A percentile compares a stretch with the other conserved stretches of the same genome.
phyloP scores from a whole-genome alignment of 2,113 vertebrate species.

The Melanotaenia duboulayi region DNA sequence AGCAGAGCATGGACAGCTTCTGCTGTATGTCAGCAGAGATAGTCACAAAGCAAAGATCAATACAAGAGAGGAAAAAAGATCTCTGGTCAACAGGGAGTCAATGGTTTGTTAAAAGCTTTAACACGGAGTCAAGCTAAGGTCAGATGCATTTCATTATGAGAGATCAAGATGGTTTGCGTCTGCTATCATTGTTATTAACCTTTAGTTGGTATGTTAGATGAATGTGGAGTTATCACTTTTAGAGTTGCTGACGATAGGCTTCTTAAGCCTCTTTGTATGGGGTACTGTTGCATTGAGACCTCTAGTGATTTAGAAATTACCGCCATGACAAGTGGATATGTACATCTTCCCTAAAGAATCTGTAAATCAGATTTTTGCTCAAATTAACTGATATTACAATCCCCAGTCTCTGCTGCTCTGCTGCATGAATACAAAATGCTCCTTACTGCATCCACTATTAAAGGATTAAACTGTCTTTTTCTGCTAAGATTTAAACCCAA shows the following conservation, averaged over 20 bases:
- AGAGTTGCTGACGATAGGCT: not conserved
- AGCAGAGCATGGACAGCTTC: slow-evolving; percentile 50
- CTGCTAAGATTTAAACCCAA: not conserved
- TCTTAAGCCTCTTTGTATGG: not conserved
- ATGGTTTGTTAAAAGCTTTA: slow-evolving; percentile 58
- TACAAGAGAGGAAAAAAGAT: slow-evolving; percentile 42
- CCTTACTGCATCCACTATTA: no score
- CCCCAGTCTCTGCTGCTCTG: no score
- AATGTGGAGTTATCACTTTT: not conserved
- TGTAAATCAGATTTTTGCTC: no score
- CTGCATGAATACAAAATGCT: no score
- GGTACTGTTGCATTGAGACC: not conserved
- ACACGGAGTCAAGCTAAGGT: slow-evolving; percentile 53
- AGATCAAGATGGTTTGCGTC: slow-evolving; percentile 14
- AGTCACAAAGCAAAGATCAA: slow-evolving; percentile 70
- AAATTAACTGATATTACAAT: no score
- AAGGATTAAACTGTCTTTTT: not conserved
- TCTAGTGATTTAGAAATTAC: not conserved
- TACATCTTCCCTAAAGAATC: no score
- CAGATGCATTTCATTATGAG: slow-evolving; percentile 53
- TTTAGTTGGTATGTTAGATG: not conserved
- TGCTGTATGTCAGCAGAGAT: slow-evolving; percentile 51
- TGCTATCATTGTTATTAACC: not conserved
- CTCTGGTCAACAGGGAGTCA: slow-evolving; percentile 33
- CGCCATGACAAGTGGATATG: no score